phyloP scores from a whole-genome alignment of 2,797 vertebrate genomes.

The Borostomias antarcticus region DNA sequence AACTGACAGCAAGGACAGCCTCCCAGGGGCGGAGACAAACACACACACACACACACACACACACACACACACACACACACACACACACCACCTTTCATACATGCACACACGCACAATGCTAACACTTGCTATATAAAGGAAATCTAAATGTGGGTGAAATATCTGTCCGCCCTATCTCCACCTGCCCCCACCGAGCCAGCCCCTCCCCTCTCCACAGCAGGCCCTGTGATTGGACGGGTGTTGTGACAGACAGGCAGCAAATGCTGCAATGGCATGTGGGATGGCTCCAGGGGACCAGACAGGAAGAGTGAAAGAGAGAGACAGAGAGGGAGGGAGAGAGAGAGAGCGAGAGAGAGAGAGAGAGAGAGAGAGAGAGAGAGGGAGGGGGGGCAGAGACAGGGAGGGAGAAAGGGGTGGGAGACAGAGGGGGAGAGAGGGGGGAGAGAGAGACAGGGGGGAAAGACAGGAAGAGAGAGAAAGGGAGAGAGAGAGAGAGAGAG shows the following conservation, averaged over 20 bases:
- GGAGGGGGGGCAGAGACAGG: neutral
- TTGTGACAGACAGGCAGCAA: conserved; percentile 77
- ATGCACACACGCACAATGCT: conserved; percentile 32
- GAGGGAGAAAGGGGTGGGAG: neutral
- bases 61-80: conserved; percentile 37
- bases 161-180: conserved; percentile 28
- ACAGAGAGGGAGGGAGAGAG: conserved; percentile 18
- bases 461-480: conserved; percentile 23
- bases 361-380: neutral
- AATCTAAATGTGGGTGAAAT: conserved; percentile 23
- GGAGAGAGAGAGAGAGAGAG: conserved; percentile 27
- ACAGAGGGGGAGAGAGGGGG: neutral
- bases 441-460: neutral
- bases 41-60: conserved; percentile 24
- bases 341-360: conserved; percentile 21
- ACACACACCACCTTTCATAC: conserved; percentile 24
- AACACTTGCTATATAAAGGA: conserved; percentile 51
- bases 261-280: conserved; percentile 67
- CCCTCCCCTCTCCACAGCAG: conserved; percentile 50
- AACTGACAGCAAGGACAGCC: conserved; percentile 70
- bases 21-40: conserved; percentile 49
- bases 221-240: conserved; percentile 64
- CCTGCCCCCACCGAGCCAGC: conserved; percentile 27
- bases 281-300: conserved; percentile 39
- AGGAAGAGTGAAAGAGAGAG: conserved; percentile 1